These are phyloP conservation scores for Epirrhoe alternata DNA, from an alignment of 2,888 invertebrate genomes.

Conservation along the genomic window DNA sequence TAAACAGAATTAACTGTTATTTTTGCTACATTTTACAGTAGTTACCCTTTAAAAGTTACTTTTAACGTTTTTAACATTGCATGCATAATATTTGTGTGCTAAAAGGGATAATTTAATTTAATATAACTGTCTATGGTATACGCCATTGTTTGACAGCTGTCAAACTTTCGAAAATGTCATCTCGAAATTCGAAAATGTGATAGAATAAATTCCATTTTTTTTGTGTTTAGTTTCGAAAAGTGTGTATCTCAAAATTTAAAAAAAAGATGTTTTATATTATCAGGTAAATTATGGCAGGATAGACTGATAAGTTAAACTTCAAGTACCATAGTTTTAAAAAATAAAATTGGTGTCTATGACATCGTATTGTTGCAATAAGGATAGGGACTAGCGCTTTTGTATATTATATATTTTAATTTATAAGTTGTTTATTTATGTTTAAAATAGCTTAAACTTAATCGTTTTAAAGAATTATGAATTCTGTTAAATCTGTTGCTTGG, in stretches of 20 bases:
- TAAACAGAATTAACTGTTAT: background rate
- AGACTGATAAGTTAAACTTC: slow-evolving; percentile 56
- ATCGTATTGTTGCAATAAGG: slow-evolving; percentile 75
- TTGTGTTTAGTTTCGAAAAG: slow-evolving; percentile 69
- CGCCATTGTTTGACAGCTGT: slow-evolving; percentile 35
- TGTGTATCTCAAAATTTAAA: slow-evolving; percentile 45
- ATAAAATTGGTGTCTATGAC: slow-evolving; percentile 65
- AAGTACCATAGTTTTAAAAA: slow-evolving; percentile 49
- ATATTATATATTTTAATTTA: slow-evolving; percentile 61
- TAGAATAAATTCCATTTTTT: slow-evolving; percentile 79
- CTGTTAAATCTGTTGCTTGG: slow-evolving; percentile 45
- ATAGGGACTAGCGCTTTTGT: slow-evolving; percentile 57
- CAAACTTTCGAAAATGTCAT: slow-evolving; percentile 35
- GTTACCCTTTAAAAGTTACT: slow-evolving; percentile 11
- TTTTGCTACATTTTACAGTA: slow-evolving; percentile 2
- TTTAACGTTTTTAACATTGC: slow-evolving; percentile 3
- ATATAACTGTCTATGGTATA: slow-evolving; percentile 27
- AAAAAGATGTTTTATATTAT: slow-evolving; percentile 22
- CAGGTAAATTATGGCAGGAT: slow-evolving; percentile 31
- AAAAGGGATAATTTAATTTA: background rate
- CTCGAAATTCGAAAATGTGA: slow-evolving; percentile 66
- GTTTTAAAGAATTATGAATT: slow-evolving; percentile 52
- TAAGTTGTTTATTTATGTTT: slow-evolving; percentile 60
- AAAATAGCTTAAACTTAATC: slow-evolving; percentile 48
- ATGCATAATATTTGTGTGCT: slow-evolving; percentile 11